Evolutionary conservation across 2,113 vertebrate genomes (phyloP), one percentile per base, ranked within the genome.

Genomic region (Piliocolobus tephrosceles): DNA sequence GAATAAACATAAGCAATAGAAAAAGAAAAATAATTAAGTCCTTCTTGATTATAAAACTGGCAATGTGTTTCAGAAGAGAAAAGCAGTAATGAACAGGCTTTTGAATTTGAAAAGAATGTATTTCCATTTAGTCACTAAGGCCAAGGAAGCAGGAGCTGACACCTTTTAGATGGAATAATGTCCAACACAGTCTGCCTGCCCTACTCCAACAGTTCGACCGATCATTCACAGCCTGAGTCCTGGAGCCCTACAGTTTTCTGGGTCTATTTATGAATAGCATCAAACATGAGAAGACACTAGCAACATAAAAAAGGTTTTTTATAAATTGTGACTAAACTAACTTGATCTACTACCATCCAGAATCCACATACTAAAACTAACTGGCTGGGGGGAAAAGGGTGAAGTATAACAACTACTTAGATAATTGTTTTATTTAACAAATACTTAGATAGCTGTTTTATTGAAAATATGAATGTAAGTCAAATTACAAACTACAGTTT

Each of bases 71-170:
- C 88, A 91, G 88, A 96, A 85, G 52, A 93, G 64, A 91, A 98
- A 55, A 73, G 86, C 47, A 96, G 82, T 50, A 95, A 94, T 58
- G 83, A 96, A 76, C 27, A 83, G 40, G 94, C 64, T 97, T 96
- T 90, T 93, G 95, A 98, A 97, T 98, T 73, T 97, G 94, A 83
- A 98, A 88, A 45, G 78, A 97, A 78, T 20, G 73, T 57, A 68
- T 95, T 96, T 98, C 97, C 96, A 96, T 88, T 94, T 76, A 94
- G 93, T 98, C 96, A 96, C 76, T 68, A 98, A 97, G 96, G 96
- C 25, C 86, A 94, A 58, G 92, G 78, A 83, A 50, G 96, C 97
- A 98, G 84, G 92, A 88, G 78, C 94, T 96, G 80, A 96, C 32
- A 94, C 50, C 91, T 94, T 89, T 94, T 88, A 75, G 86, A 70